Evolutionary conservation across 2,113 vertebrate species (phyloP), one percentile per base, ranked within the genome.

Genomic region (Chlorodrepanis virens): DNA sequence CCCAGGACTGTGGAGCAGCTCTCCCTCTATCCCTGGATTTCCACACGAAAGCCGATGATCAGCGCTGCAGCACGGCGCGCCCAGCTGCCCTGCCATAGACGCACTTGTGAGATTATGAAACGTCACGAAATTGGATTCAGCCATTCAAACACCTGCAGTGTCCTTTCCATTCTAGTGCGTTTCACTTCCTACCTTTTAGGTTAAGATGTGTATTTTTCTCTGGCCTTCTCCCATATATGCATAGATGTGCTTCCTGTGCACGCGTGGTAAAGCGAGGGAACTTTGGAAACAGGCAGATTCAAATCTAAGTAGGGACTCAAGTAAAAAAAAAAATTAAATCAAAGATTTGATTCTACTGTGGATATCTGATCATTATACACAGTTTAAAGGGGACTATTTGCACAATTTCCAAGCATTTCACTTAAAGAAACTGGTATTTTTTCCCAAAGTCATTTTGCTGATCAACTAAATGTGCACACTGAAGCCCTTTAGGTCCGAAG

Each of bases 41-140:
- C n/a, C 52, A 27, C 10, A 4, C 12, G 20, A 49, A 49, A 74
- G 11, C 37, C 3, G 0, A 10, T 5, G 1, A 10, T 6, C 64
- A n/a, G 23, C 24, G 42, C 39, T 61, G 37, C 50, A 57, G 40
- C 40, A 89, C 33, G 29, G 28, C 2, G 19, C 7, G 9, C 37
- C 33, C 22, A 40, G 60, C 49, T 81, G 37, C 40, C 57, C 15
- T 20, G 35, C 42, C 23, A 4, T 1, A 28, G 13, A 2, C 4
- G 20, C 9, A 1, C 5, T 56, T 28, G 12, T 19, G 60, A 50
- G 22, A 19, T 15, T 50, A 53, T 14, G 24, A 61, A 91, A n/a
- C 1, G 3, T 17, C 56, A 63, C 3, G 5, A 16, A 14, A 80
- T n/a, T 31, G 42, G 28, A 56, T 28, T 52, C 27, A 39, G 29